Base-by-base conservation (phyloP, 1,140 invertebrate species). In the Cotesia typhae region DNA sequence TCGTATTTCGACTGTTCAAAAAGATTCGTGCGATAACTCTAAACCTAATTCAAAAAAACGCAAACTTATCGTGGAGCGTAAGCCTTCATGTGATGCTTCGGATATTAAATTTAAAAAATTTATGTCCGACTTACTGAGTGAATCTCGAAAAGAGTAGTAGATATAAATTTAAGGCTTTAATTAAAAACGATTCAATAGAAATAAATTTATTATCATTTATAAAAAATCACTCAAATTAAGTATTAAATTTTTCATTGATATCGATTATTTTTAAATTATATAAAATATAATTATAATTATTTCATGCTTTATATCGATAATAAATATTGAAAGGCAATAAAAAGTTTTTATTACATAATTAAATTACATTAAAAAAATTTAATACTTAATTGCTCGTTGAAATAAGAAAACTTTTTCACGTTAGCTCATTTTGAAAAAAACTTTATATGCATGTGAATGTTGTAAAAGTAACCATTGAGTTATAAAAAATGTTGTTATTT, bases 61-160 rank as follows among this genome's bases (percentile, higher is more conserved):
- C 2, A 87, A 87, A 76, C 73, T 87, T 5, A 85, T 87, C 61
- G 81, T 87, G 14, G 86, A 87, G 59, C 78, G 85, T 71, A 82
- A 86, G 76, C 52, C 79, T 3, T 80, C 83, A 4, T 80, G 64
- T 35, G 84, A 85, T 52, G 78, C 83, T 7, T 78, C 85, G 57
- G 84, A 86, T 59, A 75, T 84, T 0, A 85, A 86, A 72, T 87
- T 87, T 53, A 86, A 86, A 76, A 84, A 85, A 72, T 87, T 85
- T 64, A 83, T 87, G 79, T 83, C 80, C 0, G 80, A 79, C 71
- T 79, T 85, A 59, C 71, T 85, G 7, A 73, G 71, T 41, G 41
- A 73, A 70, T 28, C 76, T 73, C 69, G 38, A 52, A 3, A 12
- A 51, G 38, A 67, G 55, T 10, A 70, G 60, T 37, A 67, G 28